Evolutionary conservation across 1,140 invertebrate genomes (phyloP), one percentile per base, ranked within the genome.

Genomic region (Diabrotica undecimpunctata): DNA sequence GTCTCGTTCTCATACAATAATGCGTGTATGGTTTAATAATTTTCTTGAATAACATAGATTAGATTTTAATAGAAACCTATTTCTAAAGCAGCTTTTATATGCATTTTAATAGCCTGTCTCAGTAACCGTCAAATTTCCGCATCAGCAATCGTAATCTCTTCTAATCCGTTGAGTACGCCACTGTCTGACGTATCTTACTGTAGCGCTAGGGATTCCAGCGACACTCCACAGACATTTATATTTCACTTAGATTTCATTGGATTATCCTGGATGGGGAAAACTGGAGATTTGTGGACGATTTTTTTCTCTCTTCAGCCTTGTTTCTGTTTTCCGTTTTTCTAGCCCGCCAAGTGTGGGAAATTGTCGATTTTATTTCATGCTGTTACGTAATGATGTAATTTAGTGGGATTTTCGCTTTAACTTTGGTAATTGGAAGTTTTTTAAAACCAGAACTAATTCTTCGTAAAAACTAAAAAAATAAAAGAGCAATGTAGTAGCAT

Each of bases 221-320:
- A 62, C 53, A 62, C 54, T 58, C 62, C 38, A 56, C 54, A 61
- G 65, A 61, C 61, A 66, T 62, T 66, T 66, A 62, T 66, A 66
- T 66, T 66, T 62, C 60, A 66, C 55, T 66, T 66, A 66, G 51
- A 66, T 66, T 61, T 62, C 61, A 62, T 66, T 61, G 65, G 61
- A 62, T 66, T 66, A 66, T 56, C 60, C 56, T 41, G 65, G 52
- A 56, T 56, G 62, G 62, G 38, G 59, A 25, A 62, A 52, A 61
- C 38, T 39, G 60, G 61, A 66, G 65, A 66, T 66, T 66, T 66
- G 65, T 66, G 65, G 65, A 66, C 36, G 61, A 56, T 61, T 62
- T 66, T 61, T 54, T 36, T 61, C 54, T 53, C 25, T 25, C 25
- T 25, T 25, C 25, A 52, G 39, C 39, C 46, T 54, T 62, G 52